A percentile compares a stretch with the other conserved stretches of the same genome.
Conservation (phyloP, 2,113 vertebrate species). For the Epinephelus cyanopodus region DNA sequence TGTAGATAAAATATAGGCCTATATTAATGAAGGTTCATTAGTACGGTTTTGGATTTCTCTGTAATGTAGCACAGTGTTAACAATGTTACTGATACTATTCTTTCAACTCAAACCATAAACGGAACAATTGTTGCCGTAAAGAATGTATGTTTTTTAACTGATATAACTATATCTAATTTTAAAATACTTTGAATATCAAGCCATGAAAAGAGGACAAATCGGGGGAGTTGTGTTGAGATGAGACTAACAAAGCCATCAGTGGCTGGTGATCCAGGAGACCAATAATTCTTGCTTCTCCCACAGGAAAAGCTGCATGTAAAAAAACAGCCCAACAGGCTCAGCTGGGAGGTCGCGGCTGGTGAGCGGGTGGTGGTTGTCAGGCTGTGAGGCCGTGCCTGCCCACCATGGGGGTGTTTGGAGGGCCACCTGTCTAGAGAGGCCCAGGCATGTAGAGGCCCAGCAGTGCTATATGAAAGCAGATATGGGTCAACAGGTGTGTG, state of each 20-base stretch:
- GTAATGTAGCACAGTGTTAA: no score
- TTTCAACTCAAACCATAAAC: no score
- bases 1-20: no score
- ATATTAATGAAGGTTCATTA: no score
- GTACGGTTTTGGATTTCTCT: no score
- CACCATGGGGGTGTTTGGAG: constrained; percentile 42
- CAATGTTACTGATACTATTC: no score
- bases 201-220: background rate
- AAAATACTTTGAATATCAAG: background rate
- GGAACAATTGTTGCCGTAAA: no score
- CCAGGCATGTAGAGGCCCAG: constrained; percentile 61
- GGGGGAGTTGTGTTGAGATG: background rate
- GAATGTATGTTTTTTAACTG: background rate
- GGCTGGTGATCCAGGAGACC: background rate
- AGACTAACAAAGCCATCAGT: background rate
- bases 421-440: constrained; percentile 80
- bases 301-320: background rate
- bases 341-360: constrained; percentile 13
- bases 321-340: constrained; percentile 11
- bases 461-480: constrained; percentile 83
- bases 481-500: constrained; percentile 83
- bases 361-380: constrained; percentile 40
- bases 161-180: background rate
- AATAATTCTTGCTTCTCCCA: background rate
- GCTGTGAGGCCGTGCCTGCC: constrained; percentile 39